Percentiles rank a stretch among this genome's conserved stretches.
Evolutionary conservation across 2,113 vertebrate genomes (phyloP).

Genomic region (Perca flavescens): DNA sequence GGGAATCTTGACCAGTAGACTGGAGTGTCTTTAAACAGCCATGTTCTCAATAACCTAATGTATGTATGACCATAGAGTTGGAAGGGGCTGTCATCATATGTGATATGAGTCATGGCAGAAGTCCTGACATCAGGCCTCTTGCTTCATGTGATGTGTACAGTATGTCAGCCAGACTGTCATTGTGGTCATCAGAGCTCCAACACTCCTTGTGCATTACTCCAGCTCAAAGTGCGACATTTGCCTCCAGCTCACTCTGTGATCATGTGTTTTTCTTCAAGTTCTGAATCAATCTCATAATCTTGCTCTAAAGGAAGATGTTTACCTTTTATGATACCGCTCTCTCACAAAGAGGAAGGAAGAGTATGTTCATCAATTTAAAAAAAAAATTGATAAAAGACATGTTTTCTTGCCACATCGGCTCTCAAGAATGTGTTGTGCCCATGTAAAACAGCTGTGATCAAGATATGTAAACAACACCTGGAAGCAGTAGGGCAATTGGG

Average conservation of each 20-base stretch:
- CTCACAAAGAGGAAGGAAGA: not conserved
- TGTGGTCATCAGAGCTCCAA: not conserved
- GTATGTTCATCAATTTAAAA: not conserved
- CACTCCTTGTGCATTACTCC: not conserved
- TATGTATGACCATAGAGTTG: not conserved
- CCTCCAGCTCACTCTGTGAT: not conserved
- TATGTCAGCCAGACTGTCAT: not conserved
- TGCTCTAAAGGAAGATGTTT: not conserved
- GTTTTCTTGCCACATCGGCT: not conserved
- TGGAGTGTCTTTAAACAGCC: not conserved
- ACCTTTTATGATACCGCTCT: not conserved
- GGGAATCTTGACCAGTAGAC: constrained; percentile 53
- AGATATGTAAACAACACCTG: not conserved
- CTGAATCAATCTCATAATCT: not conserved
- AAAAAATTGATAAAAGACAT: not conserved
- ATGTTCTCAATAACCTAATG: not conserved
- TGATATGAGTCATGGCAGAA: constrained; percentile 14
- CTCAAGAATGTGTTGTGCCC: not conserved
- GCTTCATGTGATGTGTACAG: constrained; percentile 2
- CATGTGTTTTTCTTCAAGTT: not conserved
- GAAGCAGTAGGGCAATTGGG: not conserved
- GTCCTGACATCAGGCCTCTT: not conserved
- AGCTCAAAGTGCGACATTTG: not conserved
- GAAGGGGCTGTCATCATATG: not conserved
- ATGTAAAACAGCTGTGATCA: not conserved